Conservation (phyloP, 64 coral and sea anemone genomes). For the Actinia tenebrosa region DNA sequence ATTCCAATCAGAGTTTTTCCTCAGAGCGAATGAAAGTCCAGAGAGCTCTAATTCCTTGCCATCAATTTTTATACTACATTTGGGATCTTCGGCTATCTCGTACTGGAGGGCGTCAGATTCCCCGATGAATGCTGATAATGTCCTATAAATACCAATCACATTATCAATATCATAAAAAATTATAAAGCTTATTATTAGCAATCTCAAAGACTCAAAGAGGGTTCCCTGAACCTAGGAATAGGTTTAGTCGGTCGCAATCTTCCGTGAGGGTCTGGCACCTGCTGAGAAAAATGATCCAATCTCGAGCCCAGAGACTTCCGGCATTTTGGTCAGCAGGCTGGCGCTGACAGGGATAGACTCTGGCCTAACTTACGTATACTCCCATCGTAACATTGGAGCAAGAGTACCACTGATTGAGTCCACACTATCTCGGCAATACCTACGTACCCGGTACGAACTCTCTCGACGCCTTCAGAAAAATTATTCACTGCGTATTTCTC, state of each 20-base stretch:
- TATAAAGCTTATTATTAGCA: background rate
- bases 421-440: background rate
- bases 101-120: slow-evolving; percentile 41
- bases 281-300: too few relatives aligned
- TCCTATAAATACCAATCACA: background rate
- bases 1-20: slow-evolving; percentile 66
- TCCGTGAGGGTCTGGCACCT: too few relatives aligned
- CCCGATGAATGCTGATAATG: slow-evolving; percentile 50
- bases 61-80: slow-evolving; percentile 59
- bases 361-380: too few relatives aligned
- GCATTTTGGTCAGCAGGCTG: too few relatives aligned
- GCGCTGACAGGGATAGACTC: too few relatives aligned
- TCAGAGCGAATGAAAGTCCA: slow-evolving; percentile 54
- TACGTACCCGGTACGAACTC: slow-evolving; percentile 61
- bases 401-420: too few relatives aligned
- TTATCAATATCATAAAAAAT: background rate
- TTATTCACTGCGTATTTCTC: slow-evolving; percentile 44
- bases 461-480: slow-evolving; percentile 55
- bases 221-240: too few relatives aligned
- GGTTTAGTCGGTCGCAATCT: too few relatives aligned
- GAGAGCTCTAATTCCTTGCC: slow-evolving; percentile 38
- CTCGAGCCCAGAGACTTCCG: too few relatives aligned
- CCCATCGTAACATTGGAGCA: too few relatives aligned
- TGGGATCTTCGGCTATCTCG: slow-evolving; percentile 38
- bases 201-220: too few relatives aligned